Evolutionary conservation across 2,797 vertebrate genomes (phyloP).

Genomic region (Darevskia mixta): DNA sequence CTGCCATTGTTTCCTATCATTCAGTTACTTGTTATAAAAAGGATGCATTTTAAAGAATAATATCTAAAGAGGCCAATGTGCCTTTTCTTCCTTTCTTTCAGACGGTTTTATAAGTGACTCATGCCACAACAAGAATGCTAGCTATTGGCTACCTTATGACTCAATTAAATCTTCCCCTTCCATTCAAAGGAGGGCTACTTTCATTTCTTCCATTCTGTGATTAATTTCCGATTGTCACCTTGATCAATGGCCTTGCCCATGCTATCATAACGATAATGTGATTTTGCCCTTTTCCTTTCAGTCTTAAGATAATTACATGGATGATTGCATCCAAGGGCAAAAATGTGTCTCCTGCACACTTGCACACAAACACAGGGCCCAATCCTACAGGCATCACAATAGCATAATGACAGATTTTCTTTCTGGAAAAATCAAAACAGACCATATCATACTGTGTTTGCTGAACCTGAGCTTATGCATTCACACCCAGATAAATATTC

Average conservation of each 20-base stretch:
- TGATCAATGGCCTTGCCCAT: conserved; percentile 46
- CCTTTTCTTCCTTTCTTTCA: background rate
- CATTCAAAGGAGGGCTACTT: background rate
- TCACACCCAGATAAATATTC: background rate
- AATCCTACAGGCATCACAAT: background rate
- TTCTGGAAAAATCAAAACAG: background rate
- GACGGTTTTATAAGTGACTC: background rate
- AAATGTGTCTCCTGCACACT: conserved; percentile 22
- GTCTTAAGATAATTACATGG: conserved; percentile 65
- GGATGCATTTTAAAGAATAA: conserved; percentile 15
- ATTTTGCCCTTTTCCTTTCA: conserved; percentile 20
- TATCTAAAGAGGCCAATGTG: background rate
- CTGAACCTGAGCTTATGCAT: accelerated
- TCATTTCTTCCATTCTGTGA: conserved; percentile 21
- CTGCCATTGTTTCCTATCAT: background rate
- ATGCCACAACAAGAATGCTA: background rate
- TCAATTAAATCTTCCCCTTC: conserved; percentile 1
- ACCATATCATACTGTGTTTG: background rate
- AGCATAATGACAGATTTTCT: background rate
- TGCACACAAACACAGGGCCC: background rate
- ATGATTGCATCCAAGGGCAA: conserved; percentile 59
- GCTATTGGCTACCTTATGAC: background rate
- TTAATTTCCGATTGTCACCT: conserved; percentile 56
- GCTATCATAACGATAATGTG: conserved; percentile 44
- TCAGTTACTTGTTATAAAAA: conserved; percentile 10